phyloP scores from a whole-genome alignment of 2,113 vertebrate species.

The Mandrillus leucophaeus region DNA sequence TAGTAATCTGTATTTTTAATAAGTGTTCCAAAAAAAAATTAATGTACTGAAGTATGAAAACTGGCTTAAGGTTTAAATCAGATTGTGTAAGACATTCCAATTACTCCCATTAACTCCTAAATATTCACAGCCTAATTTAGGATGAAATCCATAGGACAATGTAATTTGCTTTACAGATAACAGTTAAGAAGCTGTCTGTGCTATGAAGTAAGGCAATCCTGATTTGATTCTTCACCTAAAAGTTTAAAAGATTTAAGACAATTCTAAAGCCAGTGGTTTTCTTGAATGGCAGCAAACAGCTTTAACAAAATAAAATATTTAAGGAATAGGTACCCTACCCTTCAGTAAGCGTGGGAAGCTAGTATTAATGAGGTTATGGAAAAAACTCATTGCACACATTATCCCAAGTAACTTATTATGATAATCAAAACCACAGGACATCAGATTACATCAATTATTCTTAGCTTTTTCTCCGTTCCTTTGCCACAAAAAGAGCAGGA shows the following conservation, averaged over 20 bases:
- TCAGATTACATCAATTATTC: neutral
- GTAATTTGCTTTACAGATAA: slow-evolving; percentile 16
- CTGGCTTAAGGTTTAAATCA: neutral
- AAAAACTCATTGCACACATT: neutral
- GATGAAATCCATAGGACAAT: slow-evolving; percentile 14
- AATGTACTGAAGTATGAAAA: neutral
- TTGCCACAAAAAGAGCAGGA: neutral
- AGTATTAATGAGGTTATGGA: neutral
- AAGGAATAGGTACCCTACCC: neutral
- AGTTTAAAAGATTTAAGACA: slow-evolving; percentile 28
- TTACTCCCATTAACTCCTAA: neutral
- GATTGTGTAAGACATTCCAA: neutral
- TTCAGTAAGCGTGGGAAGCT: neutral
- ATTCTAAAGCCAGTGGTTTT: neutral
- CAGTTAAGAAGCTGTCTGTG: neutral
- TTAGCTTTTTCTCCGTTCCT: neutral
- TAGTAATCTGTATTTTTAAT: neutral
- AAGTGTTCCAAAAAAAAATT: slow-evolving; percentile 35
- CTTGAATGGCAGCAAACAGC: neutral
- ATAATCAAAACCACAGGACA: neutral
- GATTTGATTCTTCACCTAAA: neutral
- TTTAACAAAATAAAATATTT: slow-evolving; percentile 42
- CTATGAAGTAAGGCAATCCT: neutral
- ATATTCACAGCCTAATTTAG: neutral
- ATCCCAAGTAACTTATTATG: neutral